Evolutionary conservation across 2,113 vertebrate genomes (phyloP), one percentile per base, ranked within the genome.

Genomic region (Nibea albiflora): DNA sequence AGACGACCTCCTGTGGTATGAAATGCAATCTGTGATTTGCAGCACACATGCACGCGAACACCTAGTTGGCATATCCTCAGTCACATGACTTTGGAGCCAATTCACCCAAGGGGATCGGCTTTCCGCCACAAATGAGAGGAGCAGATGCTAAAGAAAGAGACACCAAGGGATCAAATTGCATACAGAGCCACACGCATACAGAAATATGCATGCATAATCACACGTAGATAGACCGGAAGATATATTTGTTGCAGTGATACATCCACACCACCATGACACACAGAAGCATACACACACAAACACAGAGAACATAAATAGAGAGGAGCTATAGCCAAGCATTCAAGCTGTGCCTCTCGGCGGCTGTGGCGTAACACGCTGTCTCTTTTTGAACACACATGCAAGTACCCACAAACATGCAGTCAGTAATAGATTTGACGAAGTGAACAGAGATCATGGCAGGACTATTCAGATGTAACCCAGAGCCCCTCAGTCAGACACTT

Each of bases 141-240:
- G 69, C 90, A 89, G 89, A 92, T 87, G 86, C 89, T 85, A 72
- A 85, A 82, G 77, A 83, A 80, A 75, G 65, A 89, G 61, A 75
- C 67, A 71, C 53, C 71, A 78, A 26, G 76, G 84, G 75, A 87
- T 92, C 86, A 87, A 81, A 81, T 90, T 63, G 63, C 75, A 77
- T 44, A 31, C 68, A 64, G 26, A 75, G 47, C 63, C 31, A 35
- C 73, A 56, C 42, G 73, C 28, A 47, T 72, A 71, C 26, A 75
- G 66, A 86, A 79, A 75, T 73, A 82, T 56, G 31, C 73, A 71
- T 58, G 39, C 64, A 75, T 46, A 54, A 60, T 54, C 39, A 78
- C 82, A 82, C 19, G 19, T 49, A 68, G 46, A 81, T 54, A 47
- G 69, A 58, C 66, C 72, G 42, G 31, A 74, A 74, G 66, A 83